Base-by-base conservation (phyloP, 2,797 vertebrate species). In the Sebastes cheni region DNA sequence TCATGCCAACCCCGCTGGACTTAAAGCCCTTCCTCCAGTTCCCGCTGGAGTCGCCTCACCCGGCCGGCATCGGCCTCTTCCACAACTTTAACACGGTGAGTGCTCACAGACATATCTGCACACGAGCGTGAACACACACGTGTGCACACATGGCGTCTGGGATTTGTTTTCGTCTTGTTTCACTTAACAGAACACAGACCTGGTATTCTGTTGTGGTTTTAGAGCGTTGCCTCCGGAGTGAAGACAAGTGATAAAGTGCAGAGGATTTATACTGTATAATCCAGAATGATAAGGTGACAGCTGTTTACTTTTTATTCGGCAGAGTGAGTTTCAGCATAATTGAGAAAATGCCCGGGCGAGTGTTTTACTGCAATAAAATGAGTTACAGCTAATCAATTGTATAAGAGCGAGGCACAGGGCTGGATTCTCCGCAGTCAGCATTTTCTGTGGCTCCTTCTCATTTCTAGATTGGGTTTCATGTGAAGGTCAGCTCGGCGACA, bases 21-120 rank as follows among this genome's bases (percentile, higher is more conserved):
- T 95, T 98, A 94, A 98, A 98, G 90, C 96, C 94, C 72, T 97
- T 97, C 87, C 94, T 98, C 66, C 96, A 96, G 89, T 97, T 97
- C 88, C 96, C 96, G 23, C 71, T 98, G 94, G 97, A 98, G 84
- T 95, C 96, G 0, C 93, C 96, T 55, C 95, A 96, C 56, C 92
- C 91, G 0, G 94, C 93, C 84, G 79, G 89, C 84, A 90, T 97
- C 52, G 94, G 97, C 77, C 96, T 98, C 88, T 98, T 98, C 92
- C 95, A 96, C 91, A 97, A 96, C 93, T 97, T 98, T 89, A 97
- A 94, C 62, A 94, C 96, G 20, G 97, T 98, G 92, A 97, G 97
- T 93, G 55, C 27, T 73, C 52, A 25, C 56, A 22, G 29, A 7
- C 46, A n/a, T 12, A 60, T 61, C 59, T 34, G 46, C 16, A 54